Conservation (phyloP, 92 coral and sea anemone species). For the Micromussa lordhowensis region DNA sequence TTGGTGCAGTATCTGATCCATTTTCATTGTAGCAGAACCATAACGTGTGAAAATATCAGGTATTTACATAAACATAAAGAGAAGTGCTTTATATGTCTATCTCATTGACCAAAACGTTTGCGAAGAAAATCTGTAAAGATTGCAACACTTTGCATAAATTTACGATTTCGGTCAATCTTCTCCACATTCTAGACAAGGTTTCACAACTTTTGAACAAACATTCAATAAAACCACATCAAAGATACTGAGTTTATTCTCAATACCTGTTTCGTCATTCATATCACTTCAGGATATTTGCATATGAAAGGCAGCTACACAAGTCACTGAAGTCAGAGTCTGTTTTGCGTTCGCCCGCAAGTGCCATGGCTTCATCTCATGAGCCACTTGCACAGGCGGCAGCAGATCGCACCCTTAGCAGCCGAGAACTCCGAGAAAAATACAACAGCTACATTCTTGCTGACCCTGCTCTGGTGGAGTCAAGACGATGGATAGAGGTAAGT, state of each 20-base stretch:
- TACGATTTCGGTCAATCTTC: not conserved
- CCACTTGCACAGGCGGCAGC: not conserved
- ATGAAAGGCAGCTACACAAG: conserved; percentile 29
- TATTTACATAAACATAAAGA: conserved; percentile 38
- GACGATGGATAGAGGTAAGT: conserved; percentile 96
- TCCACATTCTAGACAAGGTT: not conserved
- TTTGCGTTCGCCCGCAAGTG: not conserved
- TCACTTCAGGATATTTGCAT: conserved; percentile 51
- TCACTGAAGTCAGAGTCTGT: conserved; percentile 5
- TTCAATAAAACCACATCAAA: not conserved
- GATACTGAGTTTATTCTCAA: conserved; percentile 5
- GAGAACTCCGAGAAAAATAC: conserved; percentile 62
- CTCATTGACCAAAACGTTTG: not conserved
- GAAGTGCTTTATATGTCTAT: not conserved
- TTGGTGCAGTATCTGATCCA: not conserved
- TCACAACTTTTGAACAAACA: not conserved
- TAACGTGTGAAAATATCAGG: not conserved
- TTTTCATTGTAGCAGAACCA: not conserved
- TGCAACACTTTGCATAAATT: not conserved
- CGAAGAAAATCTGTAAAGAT: not conserved
- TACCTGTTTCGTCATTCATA: conserved; percentile 5
- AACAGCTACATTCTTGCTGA: conserved; percentile 60
- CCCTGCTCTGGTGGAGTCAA: conserved; percentile 81
- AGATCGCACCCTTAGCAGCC: not conserved
- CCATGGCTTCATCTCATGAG: conserved; percentile 35